A percentile compares a stretch with the other conserved stretches of the same genome.
Conservation (phyloP, 2,888 invertebrate species). For the Morpho deidamia region DNA sequence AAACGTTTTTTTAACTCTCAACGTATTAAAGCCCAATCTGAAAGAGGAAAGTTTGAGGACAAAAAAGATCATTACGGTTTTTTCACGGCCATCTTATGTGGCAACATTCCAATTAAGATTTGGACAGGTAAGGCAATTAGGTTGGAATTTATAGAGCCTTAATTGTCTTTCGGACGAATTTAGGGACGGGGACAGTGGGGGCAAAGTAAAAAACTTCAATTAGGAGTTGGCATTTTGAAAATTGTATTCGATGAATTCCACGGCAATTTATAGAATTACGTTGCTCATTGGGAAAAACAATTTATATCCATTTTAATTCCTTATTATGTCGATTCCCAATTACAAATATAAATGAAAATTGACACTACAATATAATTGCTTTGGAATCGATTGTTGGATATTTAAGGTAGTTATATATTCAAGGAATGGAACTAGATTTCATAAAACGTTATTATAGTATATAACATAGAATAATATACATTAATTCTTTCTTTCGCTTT, state of each 20-base stretch:
- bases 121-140: slow-evolving; percentile 51
- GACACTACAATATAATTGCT: no score
- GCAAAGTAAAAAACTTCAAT: slow-evolving; percentile 42
- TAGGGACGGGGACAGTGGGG: slow-evolving; percentile 33
- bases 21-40: slow-evolving; percentile 68
- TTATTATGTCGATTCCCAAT: no score
- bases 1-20: slow-evolving; percentile 55
- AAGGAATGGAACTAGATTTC: no score
- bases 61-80: slow-evolving; percentile 60
- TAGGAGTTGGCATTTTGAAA: slow-evolving; percentile 34
- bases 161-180: slow-evolving; percentile 43
- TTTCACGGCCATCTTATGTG: slow-evolving; percentile 37
- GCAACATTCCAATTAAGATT: slow-evolving; percentile 54
- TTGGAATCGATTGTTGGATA: no score
- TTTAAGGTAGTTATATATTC: no score
- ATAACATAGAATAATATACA: no score
- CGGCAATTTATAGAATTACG: slow-evolving; percentile 2
- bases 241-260: slow-evolving; percentile 23
- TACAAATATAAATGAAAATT: no score
- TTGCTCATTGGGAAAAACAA: slow-evolving; percentile 2
- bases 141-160: slow-evolving; percentile 47
- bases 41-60: slow-evolving; percentile 73
- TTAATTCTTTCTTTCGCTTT: no score
- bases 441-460: no score
- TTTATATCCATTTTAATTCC: no score